Evolutionary conservation across 2,113 vertebrate species (phyloP), one percentile per base, ranked within the genome.

Genomic region (Amia ocellicauda): DNA sequence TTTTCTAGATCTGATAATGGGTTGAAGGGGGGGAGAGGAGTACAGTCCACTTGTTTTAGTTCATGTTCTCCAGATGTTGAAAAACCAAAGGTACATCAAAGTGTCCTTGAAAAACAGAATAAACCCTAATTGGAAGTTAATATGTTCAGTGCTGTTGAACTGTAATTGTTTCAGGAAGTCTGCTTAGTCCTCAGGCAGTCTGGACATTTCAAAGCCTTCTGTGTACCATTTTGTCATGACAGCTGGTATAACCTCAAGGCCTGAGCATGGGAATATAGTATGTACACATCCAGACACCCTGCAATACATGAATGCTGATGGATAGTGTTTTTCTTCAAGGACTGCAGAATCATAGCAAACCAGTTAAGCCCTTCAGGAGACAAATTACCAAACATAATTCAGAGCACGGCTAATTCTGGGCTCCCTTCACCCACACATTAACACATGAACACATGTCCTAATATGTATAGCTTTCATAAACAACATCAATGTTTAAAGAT

Each of bases 1-100:
- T 52, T 62, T 31, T 36, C 19, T n/a, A 28, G 43, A 49, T 4
- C 7, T 60, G 43, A 41, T 47, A 60, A n/a, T 41, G 45, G 13
- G 16, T 61, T 61, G 60, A 53, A 40, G 29, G 51, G 51, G 31
- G 11, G 27, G 42, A 42, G 19, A 61, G 27, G 28, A 17, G 24
- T 13, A 4, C 58, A 26, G 22, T 60, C 45, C 7, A 17, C 23
- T 27, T 55, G 36, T 52, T 45, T 3, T 19, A 17, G n/a, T 51
- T 19, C 19, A 29, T 62, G 16, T 26, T n/a, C 45, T 50, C 26
- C 45, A 62, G 26, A 62, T 50, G 45, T 49, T 42, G 20, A 17
- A 22, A 27, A 49, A 54, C 47, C n/a, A n/a, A n/a, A n/a, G n/a
- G n/a, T n/a, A n/a, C n/a, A n/a, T 23, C 1, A 4, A 29, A 56